Evolutionary conservation across 2,888 invertebrate species (phyloP), one percentile per base, ranked within the genome.

Genomic region (Serripes groenlandicus): DNA sequence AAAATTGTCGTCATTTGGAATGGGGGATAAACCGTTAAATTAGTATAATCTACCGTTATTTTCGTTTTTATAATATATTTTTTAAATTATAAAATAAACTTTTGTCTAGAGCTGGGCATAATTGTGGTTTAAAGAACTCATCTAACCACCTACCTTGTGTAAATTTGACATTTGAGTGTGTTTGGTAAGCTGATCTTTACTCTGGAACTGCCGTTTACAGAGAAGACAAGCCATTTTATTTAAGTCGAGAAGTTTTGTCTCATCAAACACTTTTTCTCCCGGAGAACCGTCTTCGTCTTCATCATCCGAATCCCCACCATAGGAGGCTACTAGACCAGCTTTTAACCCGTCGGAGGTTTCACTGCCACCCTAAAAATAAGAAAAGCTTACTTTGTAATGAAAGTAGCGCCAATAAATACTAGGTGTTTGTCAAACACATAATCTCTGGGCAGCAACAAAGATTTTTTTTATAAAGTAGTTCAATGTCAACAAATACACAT

Each of bases 161-260:
- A 99, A 96, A 87, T 98, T 97, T 0, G 99, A 99, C 93, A 99
- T 96, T 90, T 98, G 97, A 85, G 97, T 97, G 95, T 99, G 99
- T 93, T 98, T 95, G 93, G 98, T 96, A 21, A 99, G 95, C 0
- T 97, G 97, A 80, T 99, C 99, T 69, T 96, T 96, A 26, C 97
- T 98, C 1, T 97, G 97, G 94, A 99, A 98, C 93, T 98, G 98
- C 70, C 99, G 96, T 94, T 99, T 99, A 94, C 99, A 99, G 18
- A 99, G 95, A 30, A 99, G 95, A 93, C 99, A 99, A 0, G 98
- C 98, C 64, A 99, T 95, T 94, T 98, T 99, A 32, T 84, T 83
- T 96, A 97, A 98, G 95, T 99, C 99, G 5, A 98, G 92, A 56
- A 95, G 88, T 54, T 95, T 94, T 30, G 82, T 87, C 84, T 91